Percentiles rank a stretch among this genome's conserved stretches.
Evolutionary conservation across 2,888 invertebrate species (phyloP).

Genomic region (Acanthosepion esculentum): DNA sequence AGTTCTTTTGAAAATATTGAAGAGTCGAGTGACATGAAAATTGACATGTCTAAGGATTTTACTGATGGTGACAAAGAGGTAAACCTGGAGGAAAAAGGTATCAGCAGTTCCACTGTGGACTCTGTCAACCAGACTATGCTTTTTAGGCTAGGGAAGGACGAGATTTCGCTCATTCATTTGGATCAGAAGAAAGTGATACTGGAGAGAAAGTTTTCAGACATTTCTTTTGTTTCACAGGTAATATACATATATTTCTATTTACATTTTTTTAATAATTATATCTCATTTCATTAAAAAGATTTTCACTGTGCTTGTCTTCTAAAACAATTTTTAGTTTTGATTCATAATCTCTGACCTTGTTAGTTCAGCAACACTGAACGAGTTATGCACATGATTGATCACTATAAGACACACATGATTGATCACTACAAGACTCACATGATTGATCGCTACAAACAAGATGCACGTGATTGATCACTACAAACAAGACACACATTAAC

Average conservation of each 20-base stretch:
- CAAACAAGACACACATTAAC: no score
- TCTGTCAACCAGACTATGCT: conserved; percentile 88
- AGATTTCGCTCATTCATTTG: conserved; percentile 91
- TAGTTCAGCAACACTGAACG: no score
- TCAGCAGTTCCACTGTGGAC: neutral
- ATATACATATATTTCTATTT: conserved; percentile 48
- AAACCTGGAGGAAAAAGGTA: neutral
- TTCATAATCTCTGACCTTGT: no score
- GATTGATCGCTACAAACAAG: no score
- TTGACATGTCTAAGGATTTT: conserved; percentile 1
- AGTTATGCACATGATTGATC: no score
- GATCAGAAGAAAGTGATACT: conserved; percentile 92
- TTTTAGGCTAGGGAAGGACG: conserved; percentile 88
- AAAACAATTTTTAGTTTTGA: neutral
- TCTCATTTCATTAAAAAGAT: neutral
- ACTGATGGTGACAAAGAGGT: neutral
- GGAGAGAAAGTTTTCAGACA: conserved; percentile 90
- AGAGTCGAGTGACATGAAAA: conserved; percentile 48
- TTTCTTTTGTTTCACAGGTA: conserved; percentile 88
- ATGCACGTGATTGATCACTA: no score
- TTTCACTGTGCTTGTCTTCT: neutral
- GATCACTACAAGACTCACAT: no score
- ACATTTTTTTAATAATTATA: neutral
- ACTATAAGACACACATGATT: no score
- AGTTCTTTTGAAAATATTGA: conserved; percentile 61